phyloP scores from a whole-genome alignment of 2,113 vertebrate species.

The Dendropsophus ebraccatus region DNA sequence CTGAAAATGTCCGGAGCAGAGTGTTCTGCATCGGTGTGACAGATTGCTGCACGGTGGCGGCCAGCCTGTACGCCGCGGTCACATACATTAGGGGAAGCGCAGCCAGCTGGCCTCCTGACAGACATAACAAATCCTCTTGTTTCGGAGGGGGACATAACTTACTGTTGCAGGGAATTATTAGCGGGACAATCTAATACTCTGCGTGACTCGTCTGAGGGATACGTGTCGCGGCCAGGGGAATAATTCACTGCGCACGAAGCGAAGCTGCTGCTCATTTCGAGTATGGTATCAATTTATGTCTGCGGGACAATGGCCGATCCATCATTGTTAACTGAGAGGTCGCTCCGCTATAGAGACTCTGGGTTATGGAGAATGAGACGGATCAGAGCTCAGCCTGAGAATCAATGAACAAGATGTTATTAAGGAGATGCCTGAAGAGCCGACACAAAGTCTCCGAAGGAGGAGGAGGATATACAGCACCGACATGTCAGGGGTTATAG shows the following conservation, averaged over 20 bases:
- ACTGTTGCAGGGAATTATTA: conserved; percentile 15
- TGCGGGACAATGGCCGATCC: background rate
- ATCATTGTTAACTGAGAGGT: background rate
- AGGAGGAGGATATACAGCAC: background rate
- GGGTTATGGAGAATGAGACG: conserved; percentile 18
- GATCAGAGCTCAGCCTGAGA: background rate
- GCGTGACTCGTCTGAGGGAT: background rate
- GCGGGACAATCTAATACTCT: conserved; percentile 30
- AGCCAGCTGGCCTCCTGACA: conserved; percentile 45
- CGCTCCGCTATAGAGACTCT: background rate
- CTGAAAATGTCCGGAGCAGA: conserved; percentile 30
- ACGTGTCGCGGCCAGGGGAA: background rate
- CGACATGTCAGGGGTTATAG: background rate
- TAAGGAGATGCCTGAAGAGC: background rate
- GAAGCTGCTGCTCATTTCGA: background rate
- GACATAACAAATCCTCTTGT: conserved; percentile 9
- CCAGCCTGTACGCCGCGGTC: background rate
- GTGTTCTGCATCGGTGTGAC: conserved; percentile 29
- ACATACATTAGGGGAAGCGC: background rate
- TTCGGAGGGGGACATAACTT: conserved; percentile 12
- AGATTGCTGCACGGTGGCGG: conserved; percentile 19
- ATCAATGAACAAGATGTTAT: conserved; percentile 40
- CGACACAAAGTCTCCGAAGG: background rate
- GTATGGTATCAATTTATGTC: conserved; percentile 12
- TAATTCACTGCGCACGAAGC: background rate